Percentiles rank a stretch among this genome's conserved stretches.
Conservation (phyloP, 2,888 invertebrate genomes). For the Dusona sp. region DNA sequence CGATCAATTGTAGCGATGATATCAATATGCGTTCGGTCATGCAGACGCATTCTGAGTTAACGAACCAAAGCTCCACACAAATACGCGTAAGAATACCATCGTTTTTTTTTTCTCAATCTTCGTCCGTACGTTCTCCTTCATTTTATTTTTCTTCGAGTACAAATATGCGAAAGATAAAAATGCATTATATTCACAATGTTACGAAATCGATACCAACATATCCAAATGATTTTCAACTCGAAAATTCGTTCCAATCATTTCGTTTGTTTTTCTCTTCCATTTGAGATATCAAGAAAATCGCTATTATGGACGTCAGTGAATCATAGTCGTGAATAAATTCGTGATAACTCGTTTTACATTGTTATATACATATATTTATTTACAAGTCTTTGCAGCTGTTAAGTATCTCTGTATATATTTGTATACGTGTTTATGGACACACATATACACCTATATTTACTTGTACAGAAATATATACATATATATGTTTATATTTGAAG, state of each 20-base stretch:
- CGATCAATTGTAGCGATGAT: slow-evolving; percentile 56
- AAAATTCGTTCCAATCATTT: slow-evolving; percentile 18
- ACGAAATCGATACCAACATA: neutral
- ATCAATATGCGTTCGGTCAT: slow-evolving; percentile 46
- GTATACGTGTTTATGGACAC: neutral
- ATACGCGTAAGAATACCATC: neutral
- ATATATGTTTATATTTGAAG: slow-evolving; percentile 34
- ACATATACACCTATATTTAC: slow-evolving; percentile 8
- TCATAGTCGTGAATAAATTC: slow-evolving; percentile 65
- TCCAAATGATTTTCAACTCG: neutral
- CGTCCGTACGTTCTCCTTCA: neutral
- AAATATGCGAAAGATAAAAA: neutral
- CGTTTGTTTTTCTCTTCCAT: slow-evolving; percentile 13
- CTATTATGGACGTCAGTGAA: slow-evolving; percentile 52
- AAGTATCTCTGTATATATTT: slow-evolving; percentile 16
- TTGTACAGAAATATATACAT: slow-evolving; percentile 8
- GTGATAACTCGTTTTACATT: slow-evolving; percentile 50
- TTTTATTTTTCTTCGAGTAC: neutral
- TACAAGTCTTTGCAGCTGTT: slow-evolving; percentile 14
- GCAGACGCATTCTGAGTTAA: slow-evolving; percentile 52
- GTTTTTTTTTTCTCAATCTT: neutral
- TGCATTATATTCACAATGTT: neutral
- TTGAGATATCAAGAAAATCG: slow-evolving; percentile 54
- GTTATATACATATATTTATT: slow-evolving; percentile 17
- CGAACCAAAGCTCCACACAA: slow-evolving; percentile 37